Percentiles rank a stretch among this genome's conserved stretches.
Evolutionary conservation across 2,888 invertebrate genomes (phyloP).

Genomic region (Malachius bipustulatus): DNA sequence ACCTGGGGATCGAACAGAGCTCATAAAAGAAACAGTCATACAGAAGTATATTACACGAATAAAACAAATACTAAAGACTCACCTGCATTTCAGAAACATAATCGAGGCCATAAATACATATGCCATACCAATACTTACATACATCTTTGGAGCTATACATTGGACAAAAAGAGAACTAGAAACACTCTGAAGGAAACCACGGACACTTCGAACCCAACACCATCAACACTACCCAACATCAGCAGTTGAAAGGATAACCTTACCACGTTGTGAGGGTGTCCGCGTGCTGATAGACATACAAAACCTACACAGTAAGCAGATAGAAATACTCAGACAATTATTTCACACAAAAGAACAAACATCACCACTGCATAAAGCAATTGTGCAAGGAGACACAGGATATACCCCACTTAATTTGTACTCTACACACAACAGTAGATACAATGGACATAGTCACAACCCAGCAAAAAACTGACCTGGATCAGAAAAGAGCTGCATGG

Average conservation of each 20-base stretch:
- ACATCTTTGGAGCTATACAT: slow-evolving; percentile 2
- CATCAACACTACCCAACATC: background rate
- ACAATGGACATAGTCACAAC: too few relatives aligned
- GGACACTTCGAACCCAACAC: background rate
- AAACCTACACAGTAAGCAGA: background rate
- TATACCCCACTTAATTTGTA: too few relatives aligned
- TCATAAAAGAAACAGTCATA: slow-evolving; percentile 4
- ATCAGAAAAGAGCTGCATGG: too few relatives aligned
- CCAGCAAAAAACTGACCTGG: too few relatives aligned
- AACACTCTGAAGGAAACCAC: too few relatives aligned
- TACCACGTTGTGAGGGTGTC: slow-evolving; percentile 1
- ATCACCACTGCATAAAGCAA: too few relatives aligned
- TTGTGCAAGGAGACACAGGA: too few relatives aligned
- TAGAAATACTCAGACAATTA: background rate
- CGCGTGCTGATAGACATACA: slow-evolving; percentile 5
- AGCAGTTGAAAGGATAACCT: background rate
- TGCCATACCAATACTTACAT: slow-evolving; percentile 4
- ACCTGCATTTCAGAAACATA: background rate
- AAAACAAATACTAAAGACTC: background rate
- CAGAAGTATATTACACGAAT: slow-evolving; percentile 4
- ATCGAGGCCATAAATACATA: slow-evolving; percentile 4
- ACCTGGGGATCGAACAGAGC: slow-evolving; percentile 1
- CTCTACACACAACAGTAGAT: too few relatives aligned
- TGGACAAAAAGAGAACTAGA: slow-evolving; percentile 5
- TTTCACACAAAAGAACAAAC: too few relatives aligned